Evolutionary conservation across 2,113 vertebrate genomes (phyloP).

Genomic region (Centropristis striata): DNA sequence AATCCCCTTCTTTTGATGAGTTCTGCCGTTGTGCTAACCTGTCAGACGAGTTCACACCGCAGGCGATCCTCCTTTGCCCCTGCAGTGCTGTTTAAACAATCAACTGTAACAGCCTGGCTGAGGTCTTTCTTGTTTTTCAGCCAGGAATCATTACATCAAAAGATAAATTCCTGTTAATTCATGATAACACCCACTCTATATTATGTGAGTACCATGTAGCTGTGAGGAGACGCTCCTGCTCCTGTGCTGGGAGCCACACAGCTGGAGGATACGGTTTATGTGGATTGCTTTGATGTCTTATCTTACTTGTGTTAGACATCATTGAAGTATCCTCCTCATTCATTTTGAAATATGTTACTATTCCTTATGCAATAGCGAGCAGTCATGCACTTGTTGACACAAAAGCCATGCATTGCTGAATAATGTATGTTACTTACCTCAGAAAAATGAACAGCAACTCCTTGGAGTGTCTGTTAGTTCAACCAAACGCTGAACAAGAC

Average conservation of each 20-base stretch:
- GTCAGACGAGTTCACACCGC: slow-evolving; percentile 32
- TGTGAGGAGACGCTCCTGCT: background rate
- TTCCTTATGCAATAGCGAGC: background rate
- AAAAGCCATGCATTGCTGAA: slow-evolving; percentile 7
- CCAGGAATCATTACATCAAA: too few species aligned
- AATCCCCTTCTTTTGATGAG: slow-evolving; percentile 60
- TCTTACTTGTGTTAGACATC: background rate
- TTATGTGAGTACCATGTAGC: slow-evolving; percentile 20
- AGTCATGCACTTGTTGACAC: background rate
- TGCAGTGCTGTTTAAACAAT: slow-evolving; percentile 41
- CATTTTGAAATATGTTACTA: slow-evolving; percentile 10
- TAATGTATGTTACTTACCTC: too few species aligned
- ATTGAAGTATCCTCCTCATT: background rate
- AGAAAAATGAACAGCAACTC: too few species aligned
- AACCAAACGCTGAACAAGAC: too few species aligned
- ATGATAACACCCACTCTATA: slow-evolving; percentile 10
- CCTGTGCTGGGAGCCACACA: background rate
- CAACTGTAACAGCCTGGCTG: slow-evolving; percentile 18
- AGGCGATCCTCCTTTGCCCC: slow-evolving; percentile 23
- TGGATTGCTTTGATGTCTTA: slow-evolving; percentile 18
- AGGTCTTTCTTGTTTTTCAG: slow-evolving; percentile 29
- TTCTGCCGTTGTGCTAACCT: slow-evolving; percentile 43
- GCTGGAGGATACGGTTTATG: background rate
- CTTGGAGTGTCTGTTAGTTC: too few species aligned
- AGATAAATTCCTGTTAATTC: slow-evolving; percentile 32